Percentiles rank a stretch among this genome's conserved stretches.
Evolutionary conservation across 2,797 vertebrate species (phyloP).

Genomic region (Muscicapa comitata): DNA sequence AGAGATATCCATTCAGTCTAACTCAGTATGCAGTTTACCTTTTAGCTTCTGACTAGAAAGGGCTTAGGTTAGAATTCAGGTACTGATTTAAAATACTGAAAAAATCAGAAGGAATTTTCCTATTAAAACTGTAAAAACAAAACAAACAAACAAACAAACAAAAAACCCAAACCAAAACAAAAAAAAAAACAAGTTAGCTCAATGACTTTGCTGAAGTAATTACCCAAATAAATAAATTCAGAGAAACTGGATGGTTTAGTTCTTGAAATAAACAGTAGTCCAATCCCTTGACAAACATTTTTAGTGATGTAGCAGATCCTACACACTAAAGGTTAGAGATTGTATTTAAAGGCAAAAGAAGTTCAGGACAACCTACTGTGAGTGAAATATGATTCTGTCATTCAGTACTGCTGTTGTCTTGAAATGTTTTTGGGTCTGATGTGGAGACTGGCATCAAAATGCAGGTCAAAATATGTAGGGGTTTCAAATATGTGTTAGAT

Average conservation of each 20-base stretch:
- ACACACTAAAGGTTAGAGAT: background rate
- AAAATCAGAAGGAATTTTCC: background rate
- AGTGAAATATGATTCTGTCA: constrained; percentile 34
- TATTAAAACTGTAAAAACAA: background rate
- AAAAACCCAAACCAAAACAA: too few relatives aligned
- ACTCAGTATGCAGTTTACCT: background rate
- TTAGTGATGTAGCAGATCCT: constrained; percentile 5
- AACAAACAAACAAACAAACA: background rate
- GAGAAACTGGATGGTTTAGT: background rate
- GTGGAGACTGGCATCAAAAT: constrained; percentile 49
- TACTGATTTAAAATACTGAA: background rate
- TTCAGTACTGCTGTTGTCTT: constrained; percentile 41
- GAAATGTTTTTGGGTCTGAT: constrained; percentile 18
- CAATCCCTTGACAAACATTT: constrained; percentile 8
- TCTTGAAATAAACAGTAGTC: constrained; percentile 16
- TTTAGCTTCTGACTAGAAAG: background rate
- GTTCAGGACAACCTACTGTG: background rate
- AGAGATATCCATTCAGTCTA: background rate
- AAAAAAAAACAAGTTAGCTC: background rate
- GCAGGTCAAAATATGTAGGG: constrained; percentile 9
- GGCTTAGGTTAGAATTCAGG: background rate
- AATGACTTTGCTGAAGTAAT: background rate
- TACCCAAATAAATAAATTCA: background rate
- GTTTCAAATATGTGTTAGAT: constrained; percentile 42
- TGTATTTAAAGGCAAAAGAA: background rate